A percentile compares a stretch with the other conserved stretches of the same genome.
Conservation (phyloP, 2,797 vertebrate genomes). For the Tapera naevia region DNA sequence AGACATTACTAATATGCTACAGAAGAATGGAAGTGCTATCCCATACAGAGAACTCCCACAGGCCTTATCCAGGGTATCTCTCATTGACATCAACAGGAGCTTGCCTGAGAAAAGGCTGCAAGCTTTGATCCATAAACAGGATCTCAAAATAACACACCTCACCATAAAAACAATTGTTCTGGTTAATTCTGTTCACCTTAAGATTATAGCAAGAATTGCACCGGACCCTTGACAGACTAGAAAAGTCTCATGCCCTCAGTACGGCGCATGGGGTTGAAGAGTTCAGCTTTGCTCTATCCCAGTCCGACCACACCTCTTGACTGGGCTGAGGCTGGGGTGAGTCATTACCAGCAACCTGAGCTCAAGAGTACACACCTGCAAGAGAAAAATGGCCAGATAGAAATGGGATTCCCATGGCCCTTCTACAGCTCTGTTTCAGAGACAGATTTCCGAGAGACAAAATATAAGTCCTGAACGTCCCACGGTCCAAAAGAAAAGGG, state of each 20-base stretch:
- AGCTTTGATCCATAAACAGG: conserved; percentile 1
- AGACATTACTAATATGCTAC: neutral
- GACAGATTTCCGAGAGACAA: neutral
- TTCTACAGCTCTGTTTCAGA: neutral
- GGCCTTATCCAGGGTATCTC: neutral
- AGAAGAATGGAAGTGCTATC: neutral
- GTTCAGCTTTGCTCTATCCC: neutral
- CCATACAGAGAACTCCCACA: neutral
- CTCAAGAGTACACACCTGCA: neutral
- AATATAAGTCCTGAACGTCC: neutral
- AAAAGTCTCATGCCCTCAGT: neutral
- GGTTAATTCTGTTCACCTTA: conserved; percentile 8
- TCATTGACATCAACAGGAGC: neutral
- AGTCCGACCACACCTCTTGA: neutral
- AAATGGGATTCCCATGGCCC: neutral
- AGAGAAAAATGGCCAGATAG: neutral
- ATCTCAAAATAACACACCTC: conserved; percentile 24
- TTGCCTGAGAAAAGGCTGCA: neutral
- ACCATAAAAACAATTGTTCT: conserved; percentile 61
- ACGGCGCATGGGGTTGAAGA: neutral
- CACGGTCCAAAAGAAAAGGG: no score
- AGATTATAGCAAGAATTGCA: neutral
- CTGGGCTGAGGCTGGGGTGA: neutral
- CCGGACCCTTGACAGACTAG: neutral
- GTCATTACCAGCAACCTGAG: neutral